Percentiles rank a stretch among this genome's conserved stretches.
Conservation (phyloP, 2,797 vertebrate species). For the Gymnodraco acuticeps region DNA sequence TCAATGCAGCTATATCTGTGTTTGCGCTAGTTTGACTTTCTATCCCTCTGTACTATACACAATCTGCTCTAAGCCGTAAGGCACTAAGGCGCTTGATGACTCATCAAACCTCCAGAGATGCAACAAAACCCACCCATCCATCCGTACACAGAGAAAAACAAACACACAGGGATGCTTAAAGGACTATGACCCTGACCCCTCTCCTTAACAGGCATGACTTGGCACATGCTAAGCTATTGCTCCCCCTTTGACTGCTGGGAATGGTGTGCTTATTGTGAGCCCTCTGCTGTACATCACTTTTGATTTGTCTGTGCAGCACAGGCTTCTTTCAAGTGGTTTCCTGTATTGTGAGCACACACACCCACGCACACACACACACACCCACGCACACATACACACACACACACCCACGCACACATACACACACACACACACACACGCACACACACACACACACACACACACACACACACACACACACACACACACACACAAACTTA, state of each 20-base stretch:
- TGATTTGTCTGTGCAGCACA: conserved; percentile 56
- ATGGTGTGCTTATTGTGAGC: conserved; percentile 50
- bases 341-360: conserved; percentile 27
- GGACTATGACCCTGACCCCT: conserved; percentile 36
- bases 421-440: conserved; percentile 14
- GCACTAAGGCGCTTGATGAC: conserved; percentile 25
- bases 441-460: conserved; percentile 32
- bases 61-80: conserved; percentile 16
- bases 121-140: conserved; percentile 28
- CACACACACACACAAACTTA: conserved; percentile 13
- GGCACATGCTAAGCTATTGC: conserved; percentile 49
- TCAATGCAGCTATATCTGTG: conserved; percentile 8
- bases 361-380: conserved; percentile 4
- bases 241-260: conserved; percentile 44
- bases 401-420: conserved; percentile 21
- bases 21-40: conserved; percentile 7
- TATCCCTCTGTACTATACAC: conserved; percentile 13
- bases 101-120: conserved; percentile 53
- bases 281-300: conserved; percentile 59
- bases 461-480: neutral
- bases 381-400: conserved; percentile 32
- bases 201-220: conserved; percentile 65
- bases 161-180: conserved; percentile 34
- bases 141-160: conserved; percentile 7
- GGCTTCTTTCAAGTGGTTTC: conserved; percentile 46